Evolutionary conservation across 53 echinoderm and acorn worm genomes (phyloP).

Genomic region (Echinometra lucunter): DNA sequence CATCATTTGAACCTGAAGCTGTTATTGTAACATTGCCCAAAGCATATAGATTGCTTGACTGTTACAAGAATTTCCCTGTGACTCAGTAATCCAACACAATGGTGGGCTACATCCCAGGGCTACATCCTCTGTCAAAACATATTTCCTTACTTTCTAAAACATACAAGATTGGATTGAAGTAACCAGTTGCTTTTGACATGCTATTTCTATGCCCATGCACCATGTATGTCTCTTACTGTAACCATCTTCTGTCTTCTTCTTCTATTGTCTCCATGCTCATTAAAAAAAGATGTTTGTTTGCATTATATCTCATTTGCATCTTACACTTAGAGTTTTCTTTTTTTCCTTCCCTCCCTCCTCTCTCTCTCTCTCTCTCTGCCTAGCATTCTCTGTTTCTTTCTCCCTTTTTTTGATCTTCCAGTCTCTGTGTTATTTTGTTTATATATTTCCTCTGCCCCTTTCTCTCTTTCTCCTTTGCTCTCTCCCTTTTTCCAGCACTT

Average conservation of each 20-base stretch:
- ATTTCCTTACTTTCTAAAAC: not conserved
- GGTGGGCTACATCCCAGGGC: not conserved
- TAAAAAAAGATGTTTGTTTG: not conserved
- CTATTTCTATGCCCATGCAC: not conserved
- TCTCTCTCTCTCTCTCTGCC: too few relatives aligned
- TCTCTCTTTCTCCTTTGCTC: too few relatives aligned
- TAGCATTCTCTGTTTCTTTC: too few relatives aligned
- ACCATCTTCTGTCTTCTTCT: not conserved
- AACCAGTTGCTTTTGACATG: not conserved
- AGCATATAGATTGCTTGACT: not conserved
- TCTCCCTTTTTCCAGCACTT: too few relatives aligned
- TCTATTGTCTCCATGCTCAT: not conserved
- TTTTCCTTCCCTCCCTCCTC: too few relatives aligned
- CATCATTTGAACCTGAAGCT: too few relatives aligned
- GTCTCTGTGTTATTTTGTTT: too few relatives aligned
- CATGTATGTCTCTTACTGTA: not conserved
- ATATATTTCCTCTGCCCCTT: too few relatives aligned
- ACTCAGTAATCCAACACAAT: conserved; percentile 27
- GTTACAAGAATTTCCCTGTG: not conserved
- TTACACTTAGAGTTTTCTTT: not conserved
- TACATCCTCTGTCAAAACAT: not conserved
- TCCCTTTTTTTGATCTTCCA: too few relatives aligned
- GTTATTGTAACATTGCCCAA: too few relatives aligned
- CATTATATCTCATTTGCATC: not conserved
- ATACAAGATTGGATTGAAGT: not conserved